Evolutionary conservation across 2,888 invertebrate species (phyloP).

Genomic region (Scaptomyza flava): DNA sequence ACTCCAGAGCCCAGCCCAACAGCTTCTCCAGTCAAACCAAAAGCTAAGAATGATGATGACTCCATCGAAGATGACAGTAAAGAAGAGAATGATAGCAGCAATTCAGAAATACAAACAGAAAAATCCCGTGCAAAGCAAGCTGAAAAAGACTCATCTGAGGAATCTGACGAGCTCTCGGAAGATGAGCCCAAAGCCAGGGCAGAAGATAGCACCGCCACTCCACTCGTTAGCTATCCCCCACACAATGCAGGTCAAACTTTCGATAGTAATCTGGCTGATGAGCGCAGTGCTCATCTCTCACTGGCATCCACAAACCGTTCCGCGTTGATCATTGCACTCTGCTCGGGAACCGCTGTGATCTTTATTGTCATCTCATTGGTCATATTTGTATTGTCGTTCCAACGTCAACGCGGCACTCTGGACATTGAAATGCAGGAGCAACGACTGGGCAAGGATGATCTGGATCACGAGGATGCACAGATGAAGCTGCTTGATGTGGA

Average conservation of each 20-base stretch:
- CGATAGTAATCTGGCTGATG: conserved; percentile 77
- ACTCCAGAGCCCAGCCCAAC: conserved; percentile 20
- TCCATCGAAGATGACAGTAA: conserved; percentile 24
- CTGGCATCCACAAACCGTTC: conserved; percentile 64
- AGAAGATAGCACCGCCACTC: conserved; percentile 68
- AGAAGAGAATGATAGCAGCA: conserved; percentile 17
- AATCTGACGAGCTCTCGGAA: conserved; percentile 37
- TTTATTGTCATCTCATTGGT: conserved; percentile 77
- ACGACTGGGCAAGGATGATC: conserved; percentile 78
- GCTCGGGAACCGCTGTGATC: conserved; percentile 76
- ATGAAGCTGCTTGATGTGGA: conserved; percentile 78
- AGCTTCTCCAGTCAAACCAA: conserved; percentile 14
- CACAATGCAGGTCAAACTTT: conserved; percentile 74
- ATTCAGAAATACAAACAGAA: conserved; percentile 19
- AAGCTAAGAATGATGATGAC: conserved; percentile 2
- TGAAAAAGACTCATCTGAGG: conserved; percentile 53
- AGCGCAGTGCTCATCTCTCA: conserved; percentile 72
- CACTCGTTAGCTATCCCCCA: conserved; percentile 70
- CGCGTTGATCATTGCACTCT: conserved; percentile 72
- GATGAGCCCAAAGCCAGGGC: conserved; percentile 53
- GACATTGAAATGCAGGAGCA: conserved; percentile 84
- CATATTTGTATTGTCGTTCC: conserved; percentile 80
- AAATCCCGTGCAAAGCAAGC: conserved; percentile 4
- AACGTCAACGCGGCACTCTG: conserved; percentile 80
- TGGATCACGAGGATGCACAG: conserved; percentile 80